These are phyloP conservation scores for Heliocidaris tuberculata DNA, from an alignment of 35 echinoderm and acorn worm species.

Conservation along the genomic window DNA sequence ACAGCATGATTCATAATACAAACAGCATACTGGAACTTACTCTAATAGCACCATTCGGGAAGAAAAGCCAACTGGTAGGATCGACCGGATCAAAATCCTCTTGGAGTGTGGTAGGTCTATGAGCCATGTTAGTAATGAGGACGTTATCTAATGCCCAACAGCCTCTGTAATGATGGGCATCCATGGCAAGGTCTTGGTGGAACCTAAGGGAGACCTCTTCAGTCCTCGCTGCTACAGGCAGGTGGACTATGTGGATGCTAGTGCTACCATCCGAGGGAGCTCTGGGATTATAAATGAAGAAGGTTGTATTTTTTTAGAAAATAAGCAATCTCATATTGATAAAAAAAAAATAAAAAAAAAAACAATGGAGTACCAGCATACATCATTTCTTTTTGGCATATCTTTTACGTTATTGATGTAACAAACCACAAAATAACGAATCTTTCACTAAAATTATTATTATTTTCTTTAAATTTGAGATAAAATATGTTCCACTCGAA, in stretches of 20 bases:
- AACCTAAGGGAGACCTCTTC: constrained; percentile 75
- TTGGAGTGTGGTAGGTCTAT: constrained; percentile 61
- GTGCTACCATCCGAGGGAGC: constrained; percentile 75
- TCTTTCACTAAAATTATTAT: no score
- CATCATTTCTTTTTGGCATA: no score
- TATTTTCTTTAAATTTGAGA: no score
- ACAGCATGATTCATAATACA: no score
- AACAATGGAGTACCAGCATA: not conserved
- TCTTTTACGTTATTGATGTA: no score
- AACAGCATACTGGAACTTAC: constrained; percentile 43
- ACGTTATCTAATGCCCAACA: constrained; percentile 96
- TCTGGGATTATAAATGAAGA: constrained; percentile 1
- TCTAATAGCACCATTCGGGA: constrained; percentile 78
- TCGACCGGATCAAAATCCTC: constrained; percentile 90
- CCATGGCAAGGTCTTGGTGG: constrained; percentile 90
- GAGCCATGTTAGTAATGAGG: constrained; percentile 70
- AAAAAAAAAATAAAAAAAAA: not conserved
- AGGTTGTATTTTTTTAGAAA: not conserved
- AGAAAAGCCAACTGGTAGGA: constrained; percentile 85
- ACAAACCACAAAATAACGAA: no score
- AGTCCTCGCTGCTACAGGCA: constrained; percentile 74
- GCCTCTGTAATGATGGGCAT: constrained; percentile 66
- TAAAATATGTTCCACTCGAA: no score
- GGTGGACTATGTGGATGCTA: constrained; percentile 88
- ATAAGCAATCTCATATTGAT: not conserved